Evolutionary conservation across 2,113 vertebrate genomes (phyloP).

Genomic region (Zosterops pallidus): DNA sequence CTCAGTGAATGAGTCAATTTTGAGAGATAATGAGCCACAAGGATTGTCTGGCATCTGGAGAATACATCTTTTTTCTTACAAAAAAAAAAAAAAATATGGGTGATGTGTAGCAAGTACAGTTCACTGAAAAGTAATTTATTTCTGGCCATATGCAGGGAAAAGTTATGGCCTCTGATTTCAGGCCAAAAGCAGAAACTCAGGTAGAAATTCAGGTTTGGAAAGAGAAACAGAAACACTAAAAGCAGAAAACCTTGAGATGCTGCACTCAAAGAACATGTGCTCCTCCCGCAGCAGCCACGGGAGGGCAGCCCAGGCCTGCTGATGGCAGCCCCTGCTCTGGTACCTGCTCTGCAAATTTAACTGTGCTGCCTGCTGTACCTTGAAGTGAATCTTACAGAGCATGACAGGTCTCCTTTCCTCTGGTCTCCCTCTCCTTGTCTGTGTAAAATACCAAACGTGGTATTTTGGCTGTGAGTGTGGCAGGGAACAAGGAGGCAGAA

Average conservation of each 20-base stretch:
- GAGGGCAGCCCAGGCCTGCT: conserved; percentile 58
- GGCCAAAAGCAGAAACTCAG: neutral
- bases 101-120: neutral
- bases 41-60: neutral
- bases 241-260: neutral
- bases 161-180: neutral
- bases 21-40: neutral
- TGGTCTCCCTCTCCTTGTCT: neutral
- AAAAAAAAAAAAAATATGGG: neutral
- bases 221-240: neutral
- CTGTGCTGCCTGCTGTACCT: neutral
- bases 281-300: neutral
- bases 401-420: neutral
- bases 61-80: neutral
- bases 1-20: neutral
- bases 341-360: neutral
- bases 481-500: neutral
- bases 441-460: accelerated
- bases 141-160: neutral
- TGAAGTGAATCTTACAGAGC: neutral
- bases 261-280: accelerated
- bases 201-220: neutral
- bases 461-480: accelerated
- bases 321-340: neutral
- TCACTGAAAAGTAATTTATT: neutral